Conservation (phyloP, 2,797 vertebrate genomes). For the Rhincodon typus region DNA sequence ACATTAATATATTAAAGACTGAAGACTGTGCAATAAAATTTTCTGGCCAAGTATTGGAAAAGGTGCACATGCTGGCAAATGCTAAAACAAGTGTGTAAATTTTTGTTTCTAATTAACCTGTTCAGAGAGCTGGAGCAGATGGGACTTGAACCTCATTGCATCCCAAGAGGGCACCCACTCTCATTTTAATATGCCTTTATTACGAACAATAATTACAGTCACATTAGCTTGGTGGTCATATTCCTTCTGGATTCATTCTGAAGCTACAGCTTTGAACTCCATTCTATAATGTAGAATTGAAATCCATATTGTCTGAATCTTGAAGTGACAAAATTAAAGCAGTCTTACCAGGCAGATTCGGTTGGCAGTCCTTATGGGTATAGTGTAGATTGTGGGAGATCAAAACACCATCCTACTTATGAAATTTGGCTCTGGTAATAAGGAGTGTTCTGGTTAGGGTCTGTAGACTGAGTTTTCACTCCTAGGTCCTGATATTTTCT, state of each 20-base stretch:
- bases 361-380: not conserved
- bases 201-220: not conserved
- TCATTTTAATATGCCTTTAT: not conserved
- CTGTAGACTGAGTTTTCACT: not conserved
- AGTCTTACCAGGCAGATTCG: not conserved
- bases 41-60: not conserved
- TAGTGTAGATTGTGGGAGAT: not conserved
- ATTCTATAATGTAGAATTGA: not conserved
- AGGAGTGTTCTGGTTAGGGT: not conserved
- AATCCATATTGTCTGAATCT: not conserved
- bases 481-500: not conserved
- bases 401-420: not conserved
- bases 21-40: too few species aligned
- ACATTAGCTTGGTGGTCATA: not conserved
- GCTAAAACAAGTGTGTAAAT: not conserved
- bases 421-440: not conserved
- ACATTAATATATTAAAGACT: not conserved
- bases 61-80: not conserved
- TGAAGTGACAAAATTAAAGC: not conserved
- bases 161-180: too few species aligned
- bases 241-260: not conserved
- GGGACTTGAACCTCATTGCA: too few species aligned
- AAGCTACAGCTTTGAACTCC: not conserved
- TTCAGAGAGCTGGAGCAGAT: too few species aligned
- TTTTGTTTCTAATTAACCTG: too few species aligned